Evolutionary conservation across 92 coral and sea anemone genomes (phyloP).

Genomic region (Epizoanthus fatuus): DNA sequence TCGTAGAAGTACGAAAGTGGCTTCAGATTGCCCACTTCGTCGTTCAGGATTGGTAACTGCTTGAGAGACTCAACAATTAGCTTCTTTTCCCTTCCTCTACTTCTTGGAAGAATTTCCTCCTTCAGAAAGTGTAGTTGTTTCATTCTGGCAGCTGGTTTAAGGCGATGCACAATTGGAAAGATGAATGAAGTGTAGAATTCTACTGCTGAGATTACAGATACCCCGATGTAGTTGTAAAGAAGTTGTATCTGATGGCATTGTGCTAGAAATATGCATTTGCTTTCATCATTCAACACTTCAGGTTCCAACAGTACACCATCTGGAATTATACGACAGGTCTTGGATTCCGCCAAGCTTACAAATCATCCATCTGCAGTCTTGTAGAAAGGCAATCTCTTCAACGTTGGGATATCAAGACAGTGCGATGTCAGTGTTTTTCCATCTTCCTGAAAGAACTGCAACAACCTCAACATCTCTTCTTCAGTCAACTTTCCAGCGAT

Average conservation of each 20-base stretch:
- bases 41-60: constrained; percentile 68
- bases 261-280: background rate
- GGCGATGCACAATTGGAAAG: constrained; percentile 56
- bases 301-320: constrained; percentile 36
- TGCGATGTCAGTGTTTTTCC: constrained; percentile 2
- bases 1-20: constrained; percentile 76
- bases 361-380: constrained; percentile 25
- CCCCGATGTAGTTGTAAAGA: constrained; percentile 42
- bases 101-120: background rate
- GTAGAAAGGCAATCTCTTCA: constrained; percentile 48
- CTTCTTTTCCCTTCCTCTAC: background rate
- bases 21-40: constrained; percentile 46
- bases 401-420: constrained; percentile 1
- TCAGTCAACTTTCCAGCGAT: constrained; percentile 2
- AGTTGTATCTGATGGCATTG: constrained; percentile 9
- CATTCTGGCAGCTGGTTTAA: constrained; percentile 64
- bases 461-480: constrained; percentile 18
- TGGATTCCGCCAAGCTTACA: constrained; percentile 29
- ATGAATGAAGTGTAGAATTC: constrained; percentile 77
- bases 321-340: constrained; percentile 33
- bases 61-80: constrained; percentile 42
- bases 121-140: constrained; percentile 62
- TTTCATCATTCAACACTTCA: background rate
- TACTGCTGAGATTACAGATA: constrained; percentile 29
- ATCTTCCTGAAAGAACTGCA: constrained; percentile 47